These are phyloP conservation scores for Pterocles burchelli DNA, from an alignment of 2,113 vertebrate genomes.

Conservation along the genomic window DNA sequence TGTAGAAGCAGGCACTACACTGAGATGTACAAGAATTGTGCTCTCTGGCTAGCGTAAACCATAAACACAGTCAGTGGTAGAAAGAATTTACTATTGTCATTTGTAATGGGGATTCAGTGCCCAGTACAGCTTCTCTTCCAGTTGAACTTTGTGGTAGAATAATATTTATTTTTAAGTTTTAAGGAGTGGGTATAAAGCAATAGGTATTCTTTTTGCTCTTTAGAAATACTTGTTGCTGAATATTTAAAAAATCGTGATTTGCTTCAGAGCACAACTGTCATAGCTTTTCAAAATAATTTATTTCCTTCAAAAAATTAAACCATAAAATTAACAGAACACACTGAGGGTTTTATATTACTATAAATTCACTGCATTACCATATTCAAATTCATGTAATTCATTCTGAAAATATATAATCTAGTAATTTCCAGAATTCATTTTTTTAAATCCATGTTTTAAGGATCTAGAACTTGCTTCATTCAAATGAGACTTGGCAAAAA, in stretches of 20 bases:
- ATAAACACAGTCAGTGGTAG: neutral
- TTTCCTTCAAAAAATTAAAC: neutral
- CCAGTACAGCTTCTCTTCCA: neutral
- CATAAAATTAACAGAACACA: neutral
- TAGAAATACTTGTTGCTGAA: neutral
- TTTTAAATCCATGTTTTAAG: neutral
- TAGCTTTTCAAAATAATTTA: neutral
- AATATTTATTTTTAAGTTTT: neutral
- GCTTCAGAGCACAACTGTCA: neutral
- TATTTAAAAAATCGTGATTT: neutral
- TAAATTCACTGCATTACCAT: neutral
- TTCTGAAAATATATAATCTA: neutral
- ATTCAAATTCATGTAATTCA: neutral
- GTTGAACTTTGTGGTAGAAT: neutral
- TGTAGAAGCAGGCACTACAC: neutral
- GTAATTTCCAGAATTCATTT: neutral
- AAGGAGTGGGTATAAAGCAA: neutral
- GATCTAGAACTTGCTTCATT: neutral
- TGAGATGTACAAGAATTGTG: neutral
- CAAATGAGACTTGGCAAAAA: neutral
- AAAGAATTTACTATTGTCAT: neutral
- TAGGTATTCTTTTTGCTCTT: neutral
- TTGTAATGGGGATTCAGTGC: neutral
- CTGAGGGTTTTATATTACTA: neutral
- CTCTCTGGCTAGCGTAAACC: neutral